phyloP scores from a whole-genome alignment of 2,888 invertebrate species.

The Dicranocentrus wangi region DNA sequence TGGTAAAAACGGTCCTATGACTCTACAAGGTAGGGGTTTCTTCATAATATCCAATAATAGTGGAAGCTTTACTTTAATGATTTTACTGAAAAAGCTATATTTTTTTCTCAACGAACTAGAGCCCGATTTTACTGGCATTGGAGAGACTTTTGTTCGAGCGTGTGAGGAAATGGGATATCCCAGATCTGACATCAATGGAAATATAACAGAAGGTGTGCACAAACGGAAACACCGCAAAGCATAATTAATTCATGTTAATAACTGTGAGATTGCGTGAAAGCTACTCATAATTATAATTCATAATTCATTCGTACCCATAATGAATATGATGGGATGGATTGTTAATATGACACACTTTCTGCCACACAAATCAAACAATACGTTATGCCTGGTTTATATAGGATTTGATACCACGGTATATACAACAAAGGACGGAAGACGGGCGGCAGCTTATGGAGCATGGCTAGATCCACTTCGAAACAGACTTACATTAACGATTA shows the following conservation, averaged over 20 bases:
- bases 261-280: no score
- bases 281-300: no score
- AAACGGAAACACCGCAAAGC: neutral
- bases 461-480: constrained; percentile 63
- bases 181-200: constrained; percentile 76
- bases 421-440: constrained; percentile 62
- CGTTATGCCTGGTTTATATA: no score
- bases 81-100: neutral
- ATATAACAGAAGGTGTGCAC: constrained; percentile 74
- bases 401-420: constrained; percentile 65
- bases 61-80: neutral
- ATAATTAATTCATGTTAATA: constrained; percentile 13
- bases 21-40: no score
- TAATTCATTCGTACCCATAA: no score
- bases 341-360: no score
- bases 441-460: constrained; percentile 59
- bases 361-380: no score
- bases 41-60: neutral
- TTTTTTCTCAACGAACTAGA: constrained; percentile 70
- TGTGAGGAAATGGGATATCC: constrained; percentile 79
- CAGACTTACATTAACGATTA: constrained; percentile 66
- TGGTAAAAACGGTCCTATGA: no score
- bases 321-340: no score
- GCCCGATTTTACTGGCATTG: constrained; percentile 78
- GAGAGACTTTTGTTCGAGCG: constrained; percentile 78